Conservation (phyloP, 1,140 invertebrate species). For the Ctenoplectra terminalis region DNA sequence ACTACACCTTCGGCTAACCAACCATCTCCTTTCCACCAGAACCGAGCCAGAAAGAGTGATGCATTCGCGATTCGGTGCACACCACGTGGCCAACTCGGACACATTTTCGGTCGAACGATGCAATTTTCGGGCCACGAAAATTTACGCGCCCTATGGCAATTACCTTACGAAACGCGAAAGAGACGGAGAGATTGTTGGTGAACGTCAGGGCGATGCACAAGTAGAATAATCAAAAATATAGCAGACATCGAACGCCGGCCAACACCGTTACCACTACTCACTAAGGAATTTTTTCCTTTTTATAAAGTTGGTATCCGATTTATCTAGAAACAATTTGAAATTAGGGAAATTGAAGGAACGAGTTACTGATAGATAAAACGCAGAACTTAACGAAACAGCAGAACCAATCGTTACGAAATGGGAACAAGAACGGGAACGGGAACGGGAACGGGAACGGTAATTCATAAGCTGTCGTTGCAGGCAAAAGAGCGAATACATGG, state of each 20-base stretch:
- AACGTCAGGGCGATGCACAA: too few relatives aligned
- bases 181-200: too few relatives aligned
- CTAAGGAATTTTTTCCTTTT: too few relatives aligned
- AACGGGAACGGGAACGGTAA: constrained; percentile 30
- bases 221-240: too few relatives aligned
- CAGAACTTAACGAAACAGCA: constrained; percentile 28
- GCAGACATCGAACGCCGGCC: too few relatives aligned
- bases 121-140: background rate
- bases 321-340: too few relatives aligned
- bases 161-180: background rate
- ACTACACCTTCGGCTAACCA: constrained; percentile 33
- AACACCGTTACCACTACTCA: too few relatives aligned
- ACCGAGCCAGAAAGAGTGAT: constrained; percentile 34
- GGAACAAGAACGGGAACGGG: too few relatives aligned
- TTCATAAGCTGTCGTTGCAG: constrained; percentile 42
- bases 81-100: constrained; percentile 36
- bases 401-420: background rate
- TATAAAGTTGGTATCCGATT: too few relatives aligned
- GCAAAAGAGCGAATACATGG: constrained; percentile 21
- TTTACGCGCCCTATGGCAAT: background rate
- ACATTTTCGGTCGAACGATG: constrained; percentile 21
- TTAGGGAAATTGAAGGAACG: background rate
- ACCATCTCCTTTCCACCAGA: constrained; percentile 6
- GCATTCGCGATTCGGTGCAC: constrained; percentile 19
- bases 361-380: background rate